phyloP scores from a whole-genome alignment of 2,888 invertebrate species.

The Cylloceria caligata region DNA sequence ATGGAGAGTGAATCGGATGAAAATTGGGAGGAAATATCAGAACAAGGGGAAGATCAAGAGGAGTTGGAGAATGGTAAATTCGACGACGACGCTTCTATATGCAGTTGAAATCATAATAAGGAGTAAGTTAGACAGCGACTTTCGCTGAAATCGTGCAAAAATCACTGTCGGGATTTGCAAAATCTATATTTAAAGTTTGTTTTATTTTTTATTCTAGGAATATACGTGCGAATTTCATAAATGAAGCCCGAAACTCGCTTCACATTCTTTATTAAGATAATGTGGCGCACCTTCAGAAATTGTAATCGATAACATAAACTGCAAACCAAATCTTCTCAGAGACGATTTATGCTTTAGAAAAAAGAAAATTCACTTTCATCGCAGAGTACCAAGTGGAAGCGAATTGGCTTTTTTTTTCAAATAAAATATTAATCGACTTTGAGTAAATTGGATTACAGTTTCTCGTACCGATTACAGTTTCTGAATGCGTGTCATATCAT shows the following conservation, averaged over 20 bases:
- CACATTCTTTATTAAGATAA: slow-evolving; percentile 37
- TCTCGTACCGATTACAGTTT: no score
- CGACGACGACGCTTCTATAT: slow-evolving; percentile 76
- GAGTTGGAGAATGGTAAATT: slow-evolving; percentile 77
- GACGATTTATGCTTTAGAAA: no score
- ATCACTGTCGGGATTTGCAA: not conserved
- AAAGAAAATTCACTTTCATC: no score
- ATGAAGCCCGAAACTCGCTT: slow-evolving; percentile 23
- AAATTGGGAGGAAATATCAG: slow-evolving; percentile 82
- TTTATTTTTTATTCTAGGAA: slow-evolving; percentile 38
- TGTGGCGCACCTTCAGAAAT: no score
- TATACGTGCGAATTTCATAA: slow-evolving; percentile 50
- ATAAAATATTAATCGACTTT: no score
- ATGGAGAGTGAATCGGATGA: slow-evolving; percentile 81
- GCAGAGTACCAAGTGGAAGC: no score
- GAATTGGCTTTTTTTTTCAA: no score
- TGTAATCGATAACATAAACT: no score
- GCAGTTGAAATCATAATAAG: slow-evolving; percentile 72
- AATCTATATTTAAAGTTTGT: not conserved
- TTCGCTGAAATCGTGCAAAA: not conserved
- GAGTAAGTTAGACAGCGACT: slow-evolving; percentile 34
- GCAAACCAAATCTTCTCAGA: no score
- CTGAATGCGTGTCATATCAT: no score
- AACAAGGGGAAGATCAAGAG: slow-evolving; percentile 77
- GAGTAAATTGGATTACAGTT: no score